Base-by-base conservation (phyloP, 2,113 vertebrate genomes). In the Rissa tridactyla region DNA sequence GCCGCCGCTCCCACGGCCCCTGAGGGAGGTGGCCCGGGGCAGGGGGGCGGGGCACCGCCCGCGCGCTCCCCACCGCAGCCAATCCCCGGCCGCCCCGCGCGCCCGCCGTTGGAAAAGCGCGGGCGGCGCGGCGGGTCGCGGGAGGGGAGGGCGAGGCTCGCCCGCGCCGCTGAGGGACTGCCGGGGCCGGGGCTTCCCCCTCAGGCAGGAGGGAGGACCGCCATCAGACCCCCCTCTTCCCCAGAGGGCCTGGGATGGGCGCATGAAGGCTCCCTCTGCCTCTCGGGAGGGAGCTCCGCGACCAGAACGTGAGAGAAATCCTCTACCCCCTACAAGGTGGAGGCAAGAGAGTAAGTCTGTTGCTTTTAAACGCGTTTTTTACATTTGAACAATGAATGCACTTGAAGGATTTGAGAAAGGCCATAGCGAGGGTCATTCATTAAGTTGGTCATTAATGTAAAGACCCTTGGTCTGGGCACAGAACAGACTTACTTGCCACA, bases 291-390 rank as follows among this genome's bases (percentile, higher is more conserved):
- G 11, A 32, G 20, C 2, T 32, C 18, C 6, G 6, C 34, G 38
- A 12, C 5, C 75, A 44, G 27, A 27, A 14, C 1, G 0, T 3
- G 7, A 32, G 32, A 68, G 9, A 65, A 32, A 0, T 1, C 11
- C 18, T 52, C 18, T 13, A 20, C 16, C 6, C 11, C 55, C 21
- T 15, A 1, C 19, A 11, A 17, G 4, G 27, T 25, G 23, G 1
- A 40, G 23, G 8, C 2, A 1, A 46, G 30, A 3, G 3, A 54
- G 5, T 5, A 30, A 36, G n/a, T 27, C 47, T 13, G 7, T 20
- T 36, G 51, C 23, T 19, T 58, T 60, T 11, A 34, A 65, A 55
- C 6, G 4, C 3, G 1, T 19, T 46, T 25, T 42, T 15, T 13
- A 18, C 32, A 26, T 13, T 9, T 27, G 11, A 40, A 34, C 25